Percentiles rank a stretch among this genome's conserved stretches.
These are phyloP conservation scores for Ophraella communa DNA, from an alignment of 2,888 invertebrate species.

Conservation along the genomic window DNA sequence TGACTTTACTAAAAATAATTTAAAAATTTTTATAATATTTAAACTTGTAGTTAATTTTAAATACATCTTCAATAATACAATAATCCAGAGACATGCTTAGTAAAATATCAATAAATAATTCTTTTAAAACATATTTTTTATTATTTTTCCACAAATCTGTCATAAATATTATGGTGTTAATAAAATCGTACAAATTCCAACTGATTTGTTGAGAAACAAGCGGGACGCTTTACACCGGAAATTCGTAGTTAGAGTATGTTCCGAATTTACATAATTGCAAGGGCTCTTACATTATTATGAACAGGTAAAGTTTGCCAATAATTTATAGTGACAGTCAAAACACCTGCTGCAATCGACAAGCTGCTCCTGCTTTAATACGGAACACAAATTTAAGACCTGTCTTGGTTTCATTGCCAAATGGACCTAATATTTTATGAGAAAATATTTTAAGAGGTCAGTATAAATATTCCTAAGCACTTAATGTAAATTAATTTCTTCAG, in stretches of 20 bases:
- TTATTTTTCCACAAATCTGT: background rate
- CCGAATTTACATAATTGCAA: slow-evolving; percentile 55
- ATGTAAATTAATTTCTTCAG: too few relatives aligned
- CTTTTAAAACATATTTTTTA: background rate
- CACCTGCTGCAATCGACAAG: slow-evolving; percentile 59
- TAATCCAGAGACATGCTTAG: too few relatives aligned
- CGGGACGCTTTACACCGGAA: slow-evolving; percentile 43
- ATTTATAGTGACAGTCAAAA: slow-evolving; percentile 60
- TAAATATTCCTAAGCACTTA: background rate
- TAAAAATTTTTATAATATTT: too few relatives aligned
- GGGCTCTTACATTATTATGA: slow-evolving; percentile 56
- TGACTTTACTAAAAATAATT: too few relatives aligned
- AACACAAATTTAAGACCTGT: slow-evolving; percentile 39
- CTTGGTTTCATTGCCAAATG: slow-evolving; percentile 31
- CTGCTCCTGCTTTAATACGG: slow-evolving; percentile 37
- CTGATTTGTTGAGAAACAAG: slow-evolving; percentile 43
- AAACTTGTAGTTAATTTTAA: too few relatives aligned
- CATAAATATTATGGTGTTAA: background rate
- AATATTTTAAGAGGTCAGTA: background rate
- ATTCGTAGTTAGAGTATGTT: slow-evolving; percentile 36
- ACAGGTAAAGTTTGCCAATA: slow-evolving; percentile 59
- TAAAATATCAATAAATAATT: background rate
- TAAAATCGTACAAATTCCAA: slow-evolving; percentile 18
- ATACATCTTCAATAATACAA: too few relatives aligned
- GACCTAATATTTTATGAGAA: slow-evolving; percentile 6